Evolutionary conservation across 2,797 vertebrate genomes (phyloP).

Genomic region (Phylloscopus collybita): DNA sequence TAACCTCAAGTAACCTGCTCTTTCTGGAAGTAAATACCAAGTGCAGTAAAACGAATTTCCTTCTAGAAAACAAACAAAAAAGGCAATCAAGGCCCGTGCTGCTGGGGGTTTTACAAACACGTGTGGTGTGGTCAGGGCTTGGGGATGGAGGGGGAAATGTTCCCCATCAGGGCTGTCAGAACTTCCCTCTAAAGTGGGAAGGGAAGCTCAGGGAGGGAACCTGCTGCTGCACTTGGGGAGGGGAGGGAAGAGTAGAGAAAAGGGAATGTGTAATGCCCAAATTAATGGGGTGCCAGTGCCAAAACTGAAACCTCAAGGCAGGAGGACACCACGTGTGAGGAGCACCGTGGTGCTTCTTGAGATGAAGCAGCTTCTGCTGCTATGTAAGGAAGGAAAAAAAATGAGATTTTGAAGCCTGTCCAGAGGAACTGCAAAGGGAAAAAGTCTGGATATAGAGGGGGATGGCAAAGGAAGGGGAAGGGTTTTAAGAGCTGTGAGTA

Average conservation of each 20-base stretch:
- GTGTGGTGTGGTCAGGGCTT: rapidly evolving
- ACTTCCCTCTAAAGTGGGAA: neutral
- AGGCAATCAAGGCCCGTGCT: neutral
- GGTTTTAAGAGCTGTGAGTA: neutral
- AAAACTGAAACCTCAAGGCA: neutral
- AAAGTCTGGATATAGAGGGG: neutral
- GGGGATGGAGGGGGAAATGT: neutral
- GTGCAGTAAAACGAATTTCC: neutral
- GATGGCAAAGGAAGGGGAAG: neutral
- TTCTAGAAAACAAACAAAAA: neutral
- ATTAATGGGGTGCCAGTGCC: neutral
- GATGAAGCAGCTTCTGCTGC: neutral
- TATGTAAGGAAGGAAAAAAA: neutral
- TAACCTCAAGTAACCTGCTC: neutral
- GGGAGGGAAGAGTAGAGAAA: neutral
- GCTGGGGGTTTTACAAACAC: neutral
- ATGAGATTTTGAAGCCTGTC: neutral
- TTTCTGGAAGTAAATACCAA: neutral
- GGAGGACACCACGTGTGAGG: neutral
- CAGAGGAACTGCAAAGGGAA: neutral
- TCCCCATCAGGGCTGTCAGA: neutral
- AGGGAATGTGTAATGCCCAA: rapidly evolving
- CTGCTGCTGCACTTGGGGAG: neutral
- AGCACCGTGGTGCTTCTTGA: neutral
- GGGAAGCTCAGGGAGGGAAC: neutral